These are phyloP conservation scores for Mayetiola destructor DNA, from an alignment of 2,888 invertebrate genomes.

Conservation along the genomic window DNA sequence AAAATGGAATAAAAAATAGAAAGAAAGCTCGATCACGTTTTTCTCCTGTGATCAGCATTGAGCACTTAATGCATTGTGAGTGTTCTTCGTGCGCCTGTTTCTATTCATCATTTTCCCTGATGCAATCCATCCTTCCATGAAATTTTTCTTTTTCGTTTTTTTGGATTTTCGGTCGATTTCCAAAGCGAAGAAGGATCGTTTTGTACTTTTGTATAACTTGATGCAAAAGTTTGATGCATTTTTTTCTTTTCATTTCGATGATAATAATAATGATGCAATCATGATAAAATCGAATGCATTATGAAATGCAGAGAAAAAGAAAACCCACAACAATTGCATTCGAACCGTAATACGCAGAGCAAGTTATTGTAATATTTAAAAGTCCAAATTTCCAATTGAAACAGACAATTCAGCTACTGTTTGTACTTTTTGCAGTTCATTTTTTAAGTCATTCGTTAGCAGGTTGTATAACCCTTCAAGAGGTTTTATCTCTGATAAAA, in stretches of 20 bases:
- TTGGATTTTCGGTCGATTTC: neutral
- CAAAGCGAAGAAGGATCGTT: neutral
- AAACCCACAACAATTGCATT: neutral
- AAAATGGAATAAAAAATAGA: neutral
- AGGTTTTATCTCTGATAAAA: neutral
- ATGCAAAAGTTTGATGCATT: neutral
- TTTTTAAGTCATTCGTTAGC: neutral
- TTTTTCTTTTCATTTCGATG: neutral
- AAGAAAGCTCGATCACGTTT: conserved; percentile 1
- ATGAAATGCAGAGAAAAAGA: neutral
- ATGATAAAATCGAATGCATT: neutral
- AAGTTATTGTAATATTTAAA: neutral
- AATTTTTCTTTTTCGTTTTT: neutral
- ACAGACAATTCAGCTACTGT: neutral
- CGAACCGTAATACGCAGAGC: neutral
- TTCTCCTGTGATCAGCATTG: neutral
- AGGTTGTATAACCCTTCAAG: neutral
- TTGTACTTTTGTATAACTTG: neutral
- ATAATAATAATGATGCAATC: neutral
- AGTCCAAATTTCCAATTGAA: neutral
- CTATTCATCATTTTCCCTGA: neutral
- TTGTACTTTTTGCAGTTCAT: neutral
- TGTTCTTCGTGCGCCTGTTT: neutral
- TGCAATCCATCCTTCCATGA: neutral
- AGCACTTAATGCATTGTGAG: neutral